Conservation (phyloP, 1,140 invertebrate genomes). For the Drosophila ercepeae region DNA sequence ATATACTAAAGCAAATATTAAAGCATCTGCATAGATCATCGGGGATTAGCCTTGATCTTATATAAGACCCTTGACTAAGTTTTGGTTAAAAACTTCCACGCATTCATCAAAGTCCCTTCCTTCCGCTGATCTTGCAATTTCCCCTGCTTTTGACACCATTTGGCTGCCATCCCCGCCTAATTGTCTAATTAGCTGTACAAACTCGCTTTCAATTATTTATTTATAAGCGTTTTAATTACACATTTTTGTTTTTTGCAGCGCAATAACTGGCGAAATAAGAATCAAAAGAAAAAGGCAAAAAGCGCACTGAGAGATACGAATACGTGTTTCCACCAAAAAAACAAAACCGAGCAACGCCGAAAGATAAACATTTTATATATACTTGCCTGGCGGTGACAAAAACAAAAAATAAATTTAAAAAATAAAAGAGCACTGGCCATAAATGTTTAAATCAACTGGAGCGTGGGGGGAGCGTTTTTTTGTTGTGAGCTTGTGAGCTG, state of each 20-base stretch:
- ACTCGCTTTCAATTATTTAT: conserved; percentile 21
- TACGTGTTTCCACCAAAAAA: conserved; percentile 53
- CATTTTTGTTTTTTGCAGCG: conserved; percentile 52
- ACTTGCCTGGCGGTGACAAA: conserved; percentile 24
- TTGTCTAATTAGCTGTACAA: conserved; percentile 23
- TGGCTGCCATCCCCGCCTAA: background rate
- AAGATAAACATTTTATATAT: conserved; percentile 53
- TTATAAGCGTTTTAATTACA: conserved; percentile 41
- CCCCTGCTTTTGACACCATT: conserved; percentile 1
- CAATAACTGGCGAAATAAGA: conserved; percentile 35
- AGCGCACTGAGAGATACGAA: conserved; percentile 38
- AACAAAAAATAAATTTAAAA: conserved; percentile 39
- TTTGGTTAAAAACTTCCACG: background rate
- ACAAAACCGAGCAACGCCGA: conserved; percentile 8
- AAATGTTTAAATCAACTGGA: conserved; percentile 33
- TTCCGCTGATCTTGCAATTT: conserved; percentile 2
- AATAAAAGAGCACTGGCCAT: conserved; percentile 1
- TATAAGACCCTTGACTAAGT: too few relatives aligned
- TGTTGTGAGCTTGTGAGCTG: background rate
- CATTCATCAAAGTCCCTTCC: conserved; percentile 11
- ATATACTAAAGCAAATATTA: conserved; percentile 38
- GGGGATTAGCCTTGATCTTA: conserved; percentile 3
- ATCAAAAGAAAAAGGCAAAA: conserved; percentile 24
- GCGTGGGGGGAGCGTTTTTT: conserved; percentile 9
- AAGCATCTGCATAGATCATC: background rate